Evolutionary conservation across 2,888 invertebrate species (phyloP), one percentile per base, ranked within the genome.

Genomic region (Drosophila macrothrix): DNA sequence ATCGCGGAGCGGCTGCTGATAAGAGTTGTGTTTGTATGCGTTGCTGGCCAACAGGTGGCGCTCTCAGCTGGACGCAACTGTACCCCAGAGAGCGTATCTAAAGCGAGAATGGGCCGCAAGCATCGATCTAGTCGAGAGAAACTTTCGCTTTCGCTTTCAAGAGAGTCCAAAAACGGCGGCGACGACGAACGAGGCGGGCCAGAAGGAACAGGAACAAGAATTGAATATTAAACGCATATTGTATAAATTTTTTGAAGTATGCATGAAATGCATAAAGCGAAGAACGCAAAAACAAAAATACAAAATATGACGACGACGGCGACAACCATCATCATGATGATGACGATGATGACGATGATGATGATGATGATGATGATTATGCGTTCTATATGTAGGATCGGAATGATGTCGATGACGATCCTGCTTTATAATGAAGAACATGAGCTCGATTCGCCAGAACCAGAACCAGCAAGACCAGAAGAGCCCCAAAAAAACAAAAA

Each of bases 341-440:
- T 62, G 69, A 75, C 62, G 67, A 81, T 43, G 58, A 49, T 50
- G 67, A 68, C 41, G 31, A 31, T 9, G 65, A 73, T 58, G 67
- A 69, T 62, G 68, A 37, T 68, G 67, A 68, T 65, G 55, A 66
- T 56, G 50, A 71, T 68, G 65, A 71, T 71, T 55, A 78, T 67
- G 53, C 22, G 46, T 33, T 50, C 49, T 61, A 41, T 35, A 39
- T 70, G 54, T 60, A 50, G 49, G 64, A 49, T 68, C 71, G 72
- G 75, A 46, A 75, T 76, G 71, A 69, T 54, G 66, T 62, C 76
- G 77, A 65, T 78, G 78, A 78, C 75, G 67, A 65, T 67, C 67
- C 66, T 59, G 80, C 80, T 75, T 84, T 83, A 85, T 85, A 88
- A 85, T 88, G 82, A 85, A 85, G 88, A 85, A 85, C 85, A 85